These are phyloP conservation scores for Caerostris extrusa DNA, from an alignment of 1,140 invertebrate genomes.

Conservation along the genomic window DNA sequence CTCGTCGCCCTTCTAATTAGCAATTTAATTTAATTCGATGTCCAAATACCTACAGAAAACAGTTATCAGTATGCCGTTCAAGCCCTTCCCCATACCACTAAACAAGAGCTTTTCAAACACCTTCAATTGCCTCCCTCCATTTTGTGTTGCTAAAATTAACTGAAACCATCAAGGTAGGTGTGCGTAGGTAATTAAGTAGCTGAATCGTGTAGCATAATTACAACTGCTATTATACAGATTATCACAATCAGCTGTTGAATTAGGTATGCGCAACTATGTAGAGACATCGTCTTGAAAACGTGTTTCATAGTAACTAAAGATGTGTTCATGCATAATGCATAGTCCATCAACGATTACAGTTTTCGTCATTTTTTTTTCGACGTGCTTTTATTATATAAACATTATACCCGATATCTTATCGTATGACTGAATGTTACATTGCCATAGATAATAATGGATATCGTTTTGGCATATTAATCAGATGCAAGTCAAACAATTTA, in stretches of 20 bases:
- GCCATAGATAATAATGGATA: no score
- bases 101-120: neutral
- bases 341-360: no score
- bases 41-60: conserved; percentile 25
- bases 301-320: no score
- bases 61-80: neutral
- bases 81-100: neutral
- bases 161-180: neutral
- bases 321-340: no score
- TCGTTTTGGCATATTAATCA: no score
- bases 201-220: conserved; percentile 2
- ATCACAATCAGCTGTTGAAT: neutral
- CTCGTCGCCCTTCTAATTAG: conserved; percentile 20
- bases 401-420: no score
- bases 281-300: no score
- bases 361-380: no score
- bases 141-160: neutral
- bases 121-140: neutral
- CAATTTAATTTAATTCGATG: conserved; percentile 47
- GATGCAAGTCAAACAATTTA: no score
- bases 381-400: no score
- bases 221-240: neutral
- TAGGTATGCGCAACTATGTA: no score
- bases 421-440: no score
- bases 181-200: neutral